Percentiles rank a stretch among this genome's conserved stretches.
Evolutionary conservation across 2,888 invertebrate species (phyloP).

Genomic region (Machimus atricapillus): DNA sequence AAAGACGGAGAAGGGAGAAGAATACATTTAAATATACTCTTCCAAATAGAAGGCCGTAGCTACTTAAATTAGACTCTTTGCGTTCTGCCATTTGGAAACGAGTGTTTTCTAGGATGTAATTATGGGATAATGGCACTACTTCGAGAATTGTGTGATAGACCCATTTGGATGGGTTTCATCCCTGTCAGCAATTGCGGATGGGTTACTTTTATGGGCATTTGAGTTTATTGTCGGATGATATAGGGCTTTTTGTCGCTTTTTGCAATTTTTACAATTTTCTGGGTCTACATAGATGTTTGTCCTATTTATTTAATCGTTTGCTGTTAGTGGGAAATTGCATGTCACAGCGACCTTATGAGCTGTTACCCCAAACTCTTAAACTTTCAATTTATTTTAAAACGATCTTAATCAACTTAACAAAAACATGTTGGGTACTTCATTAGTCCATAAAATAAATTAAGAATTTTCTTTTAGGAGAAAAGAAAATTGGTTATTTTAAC

Average conservation of each 20-base stretch:
- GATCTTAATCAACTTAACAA: not conserved
- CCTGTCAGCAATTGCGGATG: not conserved
- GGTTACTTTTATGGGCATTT: not conserved
- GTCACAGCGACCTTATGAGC: not conserved
- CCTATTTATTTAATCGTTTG: not conserved
- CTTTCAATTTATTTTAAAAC: not conserved
- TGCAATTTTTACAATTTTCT: not conserved
- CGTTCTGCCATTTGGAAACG: not conserved
- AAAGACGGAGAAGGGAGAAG: not conserved
- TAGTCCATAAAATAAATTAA: not conserved
- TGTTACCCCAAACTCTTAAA: not conserved
- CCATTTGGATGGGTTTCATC: not conserved
- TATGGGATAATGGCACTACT: not conserved
- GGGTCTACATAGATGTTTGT: not conserved
- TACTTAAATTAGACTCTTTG: not conserved
- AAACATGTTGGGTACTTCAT: not conserved
- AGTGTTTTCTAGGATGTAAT: not conserved
- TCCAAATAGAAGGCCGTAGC: not conserved
- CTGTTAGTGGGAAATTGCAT: not conserved
- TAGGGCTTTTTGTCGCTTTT: not conserved
- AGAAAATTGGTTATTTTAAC: not conserved
- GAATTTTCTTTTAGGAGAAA: not conserved
- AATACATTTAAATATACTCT: not conserved
- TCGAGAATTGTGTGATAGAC: not conserved
- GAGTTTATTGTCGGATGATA: not conserved